Evolutionary conservation across 2,113 vertebrate species (phyloP), one percentile per base, ranked within the genome.

Genomic region (Sciurus niger): DNA sequence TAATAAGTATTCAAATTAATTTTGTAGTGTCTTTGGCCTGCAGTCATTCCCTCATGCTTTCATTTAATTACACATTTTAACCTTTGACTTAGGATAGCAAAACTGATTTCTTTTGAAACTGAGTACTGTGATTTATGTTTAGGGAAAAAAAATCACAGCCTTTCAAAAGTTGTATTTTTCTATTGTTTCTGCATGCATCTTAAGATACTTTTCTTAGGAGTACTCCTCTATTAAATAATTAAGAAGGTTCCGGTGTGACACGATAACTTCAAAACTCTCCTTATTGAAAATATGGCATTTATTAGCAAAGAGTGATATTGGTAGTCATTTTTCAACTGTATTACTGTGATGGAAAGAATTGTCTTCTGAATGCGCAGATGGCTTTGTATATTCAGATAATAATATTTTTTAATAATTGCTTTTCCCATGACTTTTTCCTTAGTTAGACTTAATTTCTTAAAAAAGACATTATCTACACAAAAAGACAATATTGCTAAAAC

Each of bases 171-270:
- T 65, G 3, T 74, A 16, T 77, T 89, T 94, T 90, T 77, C 0
- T 37, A 24, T 83, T 95, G 4, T 92, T n/a, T 95, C 73, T 94
- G 18, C 94, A 73, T 87, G n/a, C 3, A 20, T 67, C 46, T 65
- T 82, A 55, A 85, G 22, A 55, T 2, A 17, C 40, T 74, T 80
- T 94, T 92, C 58, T 63, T 63, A 65, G 8, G 83, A 77, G 95
- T 94, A 32, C 24, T 92, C 30, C 67, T 34, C 80, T 65, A 28
- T 22, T 98, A 70, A 97, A 43, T 94, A 97, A 96, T 97, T 94
- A 96, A 95, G 55, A 28, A 43, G 14, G 30, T 97, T 93, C 58
- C 83, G 18, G 78, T 63, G 30, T 92, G 90, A 58, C 48, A 90
- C 80, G 93, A 32, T 16, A 96, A 37, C 48, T 95, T 98, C 86